These are phyloP conservation scores for Altica lythri DNA, from an alignment of 2,888 invertebrate species.

Conservation along the genomic window DNA sequence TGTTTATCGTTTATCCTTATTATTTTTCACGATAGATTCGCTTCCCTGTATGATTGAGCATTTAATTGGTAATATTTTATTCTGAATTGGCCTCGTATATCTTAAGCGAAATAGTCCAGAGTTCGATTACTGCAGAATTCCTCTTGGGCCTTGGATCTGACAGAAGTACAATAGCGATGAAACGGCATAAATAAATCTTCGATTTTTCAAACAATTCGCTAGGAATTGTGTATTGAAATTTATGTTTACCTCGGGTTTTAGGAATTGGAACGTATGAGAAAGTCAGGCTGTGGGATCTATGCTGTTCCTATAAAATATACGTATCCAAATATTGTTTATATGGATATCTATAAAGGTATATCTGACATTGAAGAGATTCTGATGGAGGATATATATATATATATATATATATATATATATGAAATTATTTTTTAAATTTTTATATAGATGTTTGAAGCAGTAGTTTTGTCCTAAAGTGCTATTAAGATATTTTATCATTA, in stretches of 20 bases:
- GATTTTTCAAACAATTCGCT: conserved; percentile 37
- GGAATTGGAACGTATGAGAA: conserved; percentile 6
- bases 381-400: too few species aligned
- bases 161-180: conserved; percentile 38
- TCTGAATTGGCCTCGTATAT: background rate
- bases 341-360: too few species aligned
- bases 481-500: too few species aligned
- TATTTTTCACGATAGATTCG: too few species aligned
- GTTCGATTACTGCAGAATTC: conserved; percentile 25
- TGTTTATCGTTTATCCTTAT: too few species aligned
- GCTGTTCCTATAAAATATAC: conserved; percentile 1
- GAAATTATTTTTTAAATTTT: too few species aligned
- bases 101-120: background rate
- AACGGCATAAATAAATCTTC: conserved; percentile 40
- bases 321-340: too few species aligned
- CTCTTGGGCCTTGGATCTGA: conserved; percentile 33
- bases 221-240: conserved; percentile 39
- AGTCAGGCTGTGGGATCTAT: background rate
- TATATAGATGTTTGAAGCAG: too few species aligned
- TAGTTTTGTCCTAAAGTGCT: too few species aligned
- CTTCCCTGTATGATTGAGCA: too few species aligned
- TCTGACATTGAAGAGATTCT: too few species aligned
- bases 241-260: conserved; percentile 35
- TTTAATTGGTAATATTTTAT: background rate
- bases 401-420: too few species aligned